Evolutionary conservation across 2,888 invertebrate species (phyloP).

Genomic region (Xanthia togata): DNA sequence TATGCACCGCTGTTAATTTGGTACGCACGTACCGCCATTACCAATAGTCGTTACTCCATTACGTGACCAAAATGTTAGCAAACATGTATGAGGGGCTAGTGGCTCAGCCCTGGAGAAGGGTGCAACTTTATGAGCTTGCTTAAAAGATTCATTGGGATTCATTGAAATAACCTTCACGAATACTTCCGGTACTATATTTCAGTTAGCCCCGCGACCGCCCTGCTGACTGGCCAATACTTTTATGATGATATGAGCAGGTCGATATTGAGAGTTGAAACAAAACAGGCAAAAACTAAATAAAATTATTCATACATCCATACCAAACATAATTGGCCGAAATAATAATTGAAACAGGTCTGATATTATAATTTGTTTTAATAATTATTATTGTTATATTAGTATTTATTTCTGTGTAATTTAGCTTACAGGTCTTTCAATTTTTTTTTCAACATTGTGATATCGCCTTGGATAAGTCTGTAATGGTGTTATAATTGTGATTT

Average conservation of each 20-base stretch:
- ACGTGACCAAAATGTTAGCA: slow-evolving; percentile 57
- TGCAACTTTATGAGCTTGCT: slow-evolving; percentile 22
- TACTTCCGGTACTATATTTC: slow-evolving; percentile 4
- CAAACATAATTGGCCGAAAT: too few relatives aligned
- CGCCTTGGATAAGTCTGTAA: too few relatives aligned
- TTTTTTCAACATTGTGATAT: too few relatives aligned
- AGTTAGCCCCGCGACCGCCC: too few relatives aligned
- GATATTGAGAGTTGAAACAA: not conserved
- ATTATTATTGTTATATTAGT: too few relatives aligned
- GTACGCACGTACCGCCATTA: slow-evolving; percentile 56
- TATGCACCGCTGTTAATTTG: slow-evolving; percentile 60
- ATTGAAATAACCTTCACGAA: slow-evolving; percentile 14
- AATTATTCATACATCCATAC: too few relatives aligned
- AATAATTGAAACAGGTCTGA: too few relatives aligned
- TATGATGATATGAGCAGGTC: not conserved
- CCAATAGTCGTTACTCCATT: slow-evolving; percentile 60
- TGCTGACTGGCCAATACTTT: not conserved
- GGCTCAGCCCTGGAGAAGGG: slow-evolving; percentile 20
- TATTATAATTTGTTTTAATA: too few relatives aligned
- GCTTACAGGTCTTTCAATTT: too few relatives aligned
- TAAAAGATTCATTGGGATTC: slow-evolving; percentile 36
- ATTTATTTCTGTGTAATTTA: too few relatives aligned
- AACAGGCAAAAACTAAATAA: not conserved
- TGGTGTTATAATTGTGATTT: too few relatives aligned
- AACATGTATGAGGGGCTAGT: slow-evolving; percentile 28